Evolutionary conservation across 2,888 invertebrate species (phyloP), one percentile per base, ranked within the genome.

Genomic region (Apamea monoglypha): DNA sequence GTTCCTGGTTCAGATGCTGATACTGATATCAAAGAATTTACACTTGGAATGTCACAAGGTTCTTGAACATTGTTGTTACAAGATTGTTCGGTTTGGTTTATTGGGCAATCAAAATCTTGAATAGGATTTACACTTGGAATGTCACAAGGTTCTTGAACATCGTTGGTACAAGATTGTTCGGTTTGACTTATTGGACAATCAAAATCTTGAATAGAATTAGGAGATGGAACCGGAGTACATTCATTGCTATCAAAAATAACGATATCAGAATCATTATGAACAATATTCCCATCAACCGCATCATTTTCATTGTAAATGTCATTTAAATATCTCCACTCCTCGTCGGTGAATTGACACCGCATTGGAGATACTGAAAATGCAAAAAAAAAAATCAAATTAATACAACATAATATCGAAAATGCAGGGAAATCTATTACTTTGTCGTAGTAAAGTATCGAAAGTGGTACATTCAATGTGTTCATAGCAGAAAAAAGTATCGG

Each of bases 161-260:
- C 32, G 32, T 32, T 32, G 32, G 32, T 32, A 32, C 47, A 68
- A n/a, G 12, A 69, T 69, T 69, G 69, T 69, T 53, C 25, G 29
- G 69, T 53, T 69, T 53, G 50, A 12, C 21, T 69, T 50, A 14
- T 69, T 69, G 6, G 29, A 32, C 53, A 69, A 69, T 69, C 10
- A 53, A 69, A 53, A 69, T 69, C 69, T 69, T 75, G 75, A 75
- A 75, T 40, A 67, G 75, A 56, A 29, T 59, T 68, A 75, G 75
- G 75, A 67, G 75, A 68, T 75, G 75, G 75, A 59, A 68, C 67
- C 32, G 75, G 53, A 67, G 75, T 75, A 75, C 69, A 59, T 76
- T 76, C 61, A 76, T 61, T 76, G 61, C 47, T 76, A 36, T 76
- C 44, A 69, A 76, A 59, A 61, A 71, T 71, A 71, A 71, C 36